A percentile compares a stretch with the other conserved stretches of the same genome.
Conservation (phyloP, 2,113 vertebrate species). For the Podarcis raffonei region DNA sequence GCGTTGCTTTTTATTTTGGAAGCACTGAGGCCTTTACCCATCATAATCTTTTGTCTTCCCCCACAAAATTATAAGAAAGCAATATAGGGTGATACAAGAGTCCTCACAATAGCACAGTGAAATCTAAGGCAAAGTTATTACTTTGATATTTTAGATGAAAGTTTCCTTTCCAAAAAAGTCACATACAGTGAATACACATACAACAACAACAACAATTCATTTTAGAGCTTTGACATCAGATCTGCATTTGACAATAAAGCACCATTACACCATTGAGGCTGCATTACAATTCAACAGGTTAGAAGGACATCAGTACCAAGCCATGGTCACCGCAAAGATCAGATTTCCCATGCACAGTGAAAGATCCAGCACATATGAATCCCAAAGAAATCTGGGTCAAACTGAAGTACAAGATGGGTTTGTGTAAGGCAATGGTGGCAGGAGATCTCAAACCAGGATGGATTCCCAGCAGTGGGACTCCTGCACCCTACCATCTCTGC, state of each 20-base stretch:
- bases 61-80: background rate
- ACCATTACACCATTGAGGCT: background rate
- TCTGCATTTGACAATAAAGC: background rate
- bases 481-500: too few species aligned
- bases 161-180: background rate
- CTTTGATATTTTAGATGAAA: background rate
- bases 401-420: background rate
- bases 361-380: background rate
- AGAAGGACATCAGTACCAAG: background rate
- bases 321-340: background rate
- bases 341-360: background rate
- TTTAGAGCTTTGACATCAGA: background rate
- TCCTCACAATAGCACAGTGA: background rate
- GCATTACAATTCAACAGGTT: background rate
- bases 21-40: background rate
- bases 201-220: background rate
- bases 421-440: background rate
- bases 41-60: background rate
- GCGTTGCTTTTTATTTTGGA: conserved; percentile 14
- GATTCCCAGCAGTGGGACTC: too few species aligned
- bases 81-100: conserved; percentile 5
- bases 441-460: too few species aligned
- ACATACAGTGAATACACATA: background rate
- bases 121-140: background rate
- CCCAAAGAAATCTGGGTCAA: background rate